Base-by-base conservation (phyloP, 1,140 invertebrate genomes). In the Nixonia krombeini region DNA sequence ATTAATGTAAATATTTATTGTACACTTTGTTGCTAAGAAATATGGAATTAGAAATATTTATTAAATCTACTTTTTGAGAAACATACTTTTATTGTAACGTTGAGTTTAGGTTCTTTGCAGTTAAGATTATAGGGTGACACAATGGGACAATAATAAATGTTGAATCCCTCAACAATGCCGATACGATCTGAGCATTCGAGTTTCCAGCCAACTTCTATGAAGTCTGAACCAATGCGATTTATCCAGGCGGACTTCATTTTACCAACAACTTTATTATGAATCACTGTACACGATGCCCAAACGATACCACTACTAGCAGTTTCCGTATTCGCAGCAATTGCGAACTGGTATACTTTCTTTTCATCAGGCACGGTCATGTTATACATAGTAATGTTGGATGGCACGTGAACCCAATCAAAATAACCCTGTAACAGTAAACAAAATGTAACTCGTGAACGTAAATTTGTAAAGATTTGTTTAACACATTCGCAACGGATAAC, bases 201-300 rank as follows among this genome's bases (percentile, higher is more conserved):
- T 53, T 88, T 88, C 92, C 92, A 93, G 1, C 85, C 86, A 2
- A 93, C 81, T 66, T 88, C 86, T 10, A 93, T 89, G 55, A 72
- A 87, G 9, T 87, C 85, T 9, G 89, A 87, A 3, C 85, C 87
- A 10, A 88, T 86, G 8, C 76, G 76, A 68, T 88, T 87, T 28
- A 91, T 86, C 80, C 87, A 87, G 0, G 91, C 87, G 44, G 87
- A 88, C 44, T 90, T 90, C 69, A 91, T 88, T 84, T 91, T 92
- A 28, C 88, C 87, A 6, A 89, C 85, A 31, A 87, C 87, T 71
- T 88, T 88, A 64, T 90, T 88, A 68, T 90, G 88, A n/a, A 91
- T 88, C 28, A 92, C 88, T 2, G 91, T 91, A 79, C 92, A 93
- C 1, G 87, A 88, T 5, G 91, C 90, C 92, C 92, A 93, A 5